phyloP scores from a whole-genome alignment of 2,797 vertebrate species.

The Selene dorsalis region DNA sequence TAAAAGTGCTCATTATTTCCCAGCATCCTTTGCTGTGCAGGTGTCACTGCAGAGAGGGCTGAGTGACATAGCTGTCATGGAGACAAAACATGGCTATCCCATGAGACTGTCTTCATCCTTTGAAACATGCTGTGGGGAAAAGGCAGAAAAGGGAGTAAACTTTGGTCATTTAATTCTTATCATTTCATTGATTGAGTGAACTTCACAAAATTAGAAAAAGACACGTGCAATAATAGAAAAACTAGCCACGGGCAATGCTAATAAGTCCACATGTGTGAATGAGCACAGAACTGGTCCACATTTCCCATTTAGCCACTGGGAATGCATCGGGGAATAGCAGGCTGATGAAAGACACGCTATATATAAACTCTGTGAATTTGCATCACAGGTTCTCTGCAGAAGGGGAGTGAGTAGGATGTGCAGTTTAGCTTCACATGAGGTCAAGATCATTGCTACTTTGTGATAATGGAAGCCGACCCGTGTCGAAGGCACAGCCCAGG shows the following conservation, averaged over 20 bases:
- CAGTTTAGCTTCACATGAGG: conserved; percentile 65
- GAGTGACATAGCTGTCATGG: conserved; percentile 88
- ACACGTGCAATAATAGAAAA: conserved; percentile 64
- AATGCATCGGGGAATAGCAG: conserved; percentile 78
- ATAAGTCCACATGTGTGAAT: conserved; percentile 74
- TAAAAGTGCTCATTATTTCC: conserved; percentile 88
- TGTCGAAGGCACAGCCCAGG: conserved; percentile 52
- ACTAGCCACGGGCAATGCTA: conserved; percentile 66
- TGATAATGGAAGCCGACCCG: conserved; percentile 41
- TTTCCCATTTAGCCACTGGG: conserved; percentile 81
- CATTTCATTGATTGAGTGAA: conserved; percentile 44
- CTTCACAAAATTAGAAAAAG: conserved; percentile 46
- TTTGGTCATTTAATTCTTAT: conserved; percentile 49
- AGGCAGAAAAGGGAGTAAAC: conserved; percentile 75
- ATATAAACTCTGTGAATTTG: conserved; percentile 80
- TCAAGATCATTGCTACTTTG: conserved; percentile 65
- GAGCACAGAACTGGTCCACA: conserved; percentile 79
- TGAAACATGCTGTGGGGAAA: conserved; percentile 76
- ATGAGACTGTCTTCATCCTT: conserved; percentile 83
- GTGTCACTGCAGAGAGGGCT: conserved; percentile 89
- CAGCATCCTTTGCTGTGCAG: conserved; percentile 85
- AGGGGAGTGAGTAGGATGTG: conserved; percentile 56
- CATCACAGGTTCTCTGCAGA: conserved; percentile 72
- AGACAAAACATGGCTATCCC: conserved; percentile 81
- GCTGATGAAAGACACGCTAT: conserved; percentile 81